These are phyloP conservation scores for Rhodinocichla rosea DNA, from an alignment of 2,113 vertebrate species.

Conservation along the genomic window DNA sequence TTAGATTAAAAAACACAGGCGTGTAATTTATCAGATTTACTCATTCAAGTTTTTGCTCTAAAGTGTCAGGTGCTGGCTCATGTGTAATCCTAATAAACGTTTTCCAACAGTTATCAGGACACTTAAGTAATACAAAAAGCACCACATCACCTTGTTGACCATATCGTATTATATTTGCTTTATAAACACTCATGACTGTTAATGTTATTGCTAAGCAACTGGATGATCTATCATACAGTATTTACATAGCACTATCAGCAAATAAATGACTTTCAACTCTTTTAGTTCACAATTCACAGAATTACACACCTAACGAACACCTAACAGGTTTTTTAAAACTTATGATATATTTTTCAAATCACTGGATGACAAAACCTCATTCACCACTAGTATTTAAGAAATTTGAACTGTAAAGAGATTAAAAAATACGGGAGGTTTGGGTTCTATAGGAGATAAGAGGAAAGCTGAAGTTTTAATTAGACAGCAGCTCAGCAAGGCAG, in stretches of 20 bases:
- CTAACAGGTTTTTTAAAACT: neutral
- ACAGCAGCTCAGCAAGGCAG: neutral
- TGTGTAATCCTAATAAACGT: slow-evolving; percentile 1
- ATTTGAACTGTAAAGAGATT: neutral
- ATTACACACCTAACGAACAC: neutral
- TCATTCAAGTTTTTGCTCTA: slow-evolving; percentile 29
- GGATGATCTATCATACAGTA: neutral
- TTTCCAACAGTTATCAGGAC: slow-evolving; percentile 49
- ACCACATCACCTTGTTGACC: slow-evolving; percentile 47
- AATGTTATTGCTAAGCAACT: slow-evolving; percentile 54
- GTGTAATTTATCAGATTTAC: slow-evolving; percentile 17
- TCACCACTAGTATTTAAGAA: neutral
- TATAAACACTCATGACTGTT: slow-evolving; percentile 49
- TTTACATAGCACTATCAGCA: slow-evolving; percentile 8
- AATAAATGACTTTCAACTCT: neutral
- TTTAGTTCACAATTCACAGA: neutral
- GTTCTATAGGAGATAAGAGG: neutral
- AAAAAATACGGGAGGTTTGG: neutral
- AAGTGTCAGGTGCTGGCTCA: slow-evolving; percentile 33
- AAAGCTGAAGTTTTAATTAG: neutral
- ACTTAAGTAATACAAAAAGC: slow-evolving; percentile 47
- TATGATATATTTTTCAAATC: neutral
- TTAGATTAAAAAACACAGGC: slow-evolving; percentile 10
- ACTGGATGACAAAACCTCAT: neutral
- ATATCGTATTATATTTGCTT: slow-evolving; percentile 48